phyloP scores from a whole-genome alignment of 2,888 invertebrate genomes.

The Drosophila testacea region DNA sequence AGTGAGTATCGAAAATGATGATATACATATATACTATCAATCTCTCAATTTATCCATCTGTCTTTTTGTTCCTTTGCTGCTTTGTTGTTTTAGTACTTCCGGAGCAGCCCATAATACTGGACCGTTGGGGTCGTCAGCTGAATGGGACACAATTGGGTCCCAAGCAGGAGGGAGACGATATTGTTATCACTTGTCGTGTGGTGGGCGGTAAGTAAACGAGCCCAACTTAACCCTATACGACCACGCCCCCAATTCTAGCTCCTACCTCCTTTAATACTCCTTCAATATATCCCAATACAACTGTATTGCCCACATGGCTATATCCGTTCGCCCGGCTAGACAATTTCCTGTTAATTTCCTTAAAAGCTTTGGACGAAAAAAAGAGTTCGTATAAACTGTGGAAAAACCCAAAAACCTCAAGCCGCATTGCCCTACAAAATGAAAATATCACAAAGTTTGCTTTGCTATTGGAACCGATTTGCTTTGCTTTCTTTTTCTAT shows the following conservation, averaged over 20 bases:
- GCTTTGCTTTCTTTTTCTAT: slow-evolving; percentile 42
- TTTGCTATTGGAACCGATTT: slow-evolving; percentile 38
- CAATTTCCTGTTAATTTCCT: slow-evolving; percentile 83
- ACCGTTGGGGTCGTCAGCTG: slow-evolving; percentile 93
- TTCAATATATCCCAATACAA: background rate
- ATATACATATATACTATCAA: slow-evolving; percentile 8
- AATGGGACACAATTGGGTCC: slow-evolving; percentile 93
- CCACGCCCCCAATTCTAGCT: slow-evolving; percentile 1
- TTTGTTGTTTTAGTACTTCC: slow-evolving; percentile 90
- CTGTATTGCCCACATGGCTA: slow-evolving; percentile 46
- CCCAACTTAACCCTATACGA: slow-evolving; percentile 57
- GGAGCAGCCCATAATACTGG: slow-evolving; percentile 93
- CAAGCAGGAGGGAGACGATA: slow-evolving; percentile 93
- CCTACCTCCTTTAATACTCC: background rate
- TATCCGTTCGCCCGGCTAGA: slow-evolving; percentile 74
- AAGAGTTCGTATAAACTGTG: slow-evolving; percentile 21
- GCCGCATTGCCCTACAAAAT: slow-evolving; percentile 62
- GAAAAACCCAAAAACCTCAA: slow-evolving; percentile 43
- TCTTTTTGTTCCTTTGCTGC: slow-evolving; percentile 8
- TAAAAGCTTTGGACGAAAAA: slow-evolving; percentile 72
- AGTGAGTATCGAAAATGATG: slow-evolving; percentile 88
- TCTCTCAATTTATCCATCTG: slow-evolving; percentile 22
- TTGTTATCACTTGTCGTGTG: slow-evolving; percentile 93
- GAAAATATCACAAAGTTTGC: slow-evolving; percentile 80
- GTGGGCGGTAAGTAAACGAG: slow-evolving; percentile 90